A percentile compares a stretch with the other conserved stretches of the same genome.
phyloP scores from a whole-genome alignment of 2,113 vertebrate species.

The Tupaia chinensis region DNA sequence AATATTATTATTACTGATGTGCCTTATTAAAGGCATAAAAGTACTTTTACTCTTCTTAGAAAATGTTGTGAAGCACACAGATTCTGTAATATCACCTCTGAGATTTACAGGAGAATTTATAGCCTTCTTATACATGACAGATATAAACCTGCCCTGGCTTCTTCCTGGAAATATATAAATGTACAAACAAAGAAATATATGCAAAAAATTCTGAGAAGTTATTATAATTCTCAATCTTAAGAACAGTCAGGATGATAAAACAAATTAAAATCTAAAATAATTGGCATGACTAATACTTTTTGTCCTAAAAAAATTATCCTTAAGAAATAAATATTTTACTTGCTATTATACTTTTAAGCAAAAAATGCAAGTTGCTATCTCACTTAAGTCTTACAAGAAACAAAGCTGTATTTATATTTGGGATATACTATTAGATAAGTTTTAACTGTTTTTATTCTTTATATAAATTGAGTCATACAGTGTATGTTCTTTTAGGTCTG shows the following conservation, averaged over 20 bases:
- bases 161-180: constrained; percentile 47
- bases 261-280: not conserved
- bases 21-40: constrained; percentile 66
- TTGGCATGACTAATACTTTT: not conserved
- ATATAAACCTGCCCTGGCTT: not conserved
- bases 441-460: not conserved
- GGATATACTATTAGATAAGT: not conserved
- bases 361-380: not conserved
- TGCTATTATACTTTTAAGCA: not conserved
- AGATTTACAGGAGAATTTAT: constrained; percentile 50
- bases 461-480: not conserved
- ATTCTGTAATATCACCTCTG: constrained; percentile 60
- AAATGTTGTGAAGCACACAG: constrained; percentile 62
- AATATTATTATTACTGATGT: constrained; percentile 65
- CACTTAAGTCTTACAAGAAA: not conserved
- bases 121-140: constrained; percentile 20
- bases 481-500: not conserved
- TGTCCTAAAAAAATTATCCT: not conserved
- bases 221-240: not conserved
- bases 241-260: not conserved
- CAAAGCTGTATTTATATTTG: not conserved
- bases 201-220: constrained; percentile 5
- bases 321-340: constrained; percentile 22
- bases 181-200: not conserved
- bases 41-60: constrained; percentile 62